These are phyloP conservation scores for Gastracanthus pulcherrimus DNA, from an alignment of 2,888 invertebrate genomes.

Conservation along the genomic window DNA sequence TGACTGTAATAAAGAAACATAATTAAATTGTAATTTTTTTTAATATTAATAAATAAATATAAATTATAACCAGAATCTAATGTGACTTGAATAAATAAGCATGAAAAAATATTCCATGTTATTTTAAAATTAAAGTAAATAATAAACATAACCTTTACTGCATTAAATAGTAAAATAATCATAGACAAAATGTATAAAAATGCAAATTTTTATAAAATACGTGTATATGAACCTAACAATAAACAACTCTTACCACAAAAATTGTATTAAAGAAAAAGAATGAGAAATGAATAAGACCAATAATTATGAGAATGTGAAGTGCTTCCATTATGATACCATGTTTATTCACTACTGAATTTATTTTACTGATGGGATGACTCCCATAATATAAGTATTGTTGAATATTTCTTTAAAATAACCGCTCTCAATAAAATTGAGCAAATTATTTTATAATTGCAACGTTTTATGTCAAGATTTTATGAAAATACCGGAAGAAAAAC, in stretches of 20 bases:
- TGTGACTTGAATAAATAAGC: slow-evolving; percentile 9
- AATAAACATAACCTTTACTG: slow-evolving; percentile 20
- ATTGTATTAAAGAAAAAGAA: slow-evolving; percentile 90
- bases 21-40: not conserved
- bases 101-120: slow-evolving; percentile 16
- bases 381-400: not conserved
- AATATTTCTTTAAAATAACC: not conserved
- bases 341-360: not conserved
- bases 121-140: not conserved
- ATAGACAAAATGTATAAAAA: not conserved
- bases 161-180: not conserved
- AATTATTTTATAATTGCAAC: not conserved
- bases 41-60: slow-evolving; percentile 83
- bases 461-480: not conserved
- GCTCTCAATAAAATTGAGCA: not conserved
- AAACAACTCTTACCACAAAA: slow-evolving; percentile 83
- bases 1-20: slow-evolving; percentile 80
- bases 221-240: not conserved
- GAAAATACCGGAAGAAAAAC: not conserved
- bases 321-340: slow-evolving; percentile 81
- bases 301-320: slow-evolving; percentile 81
- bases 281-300: slow-evolving; percentile 83
- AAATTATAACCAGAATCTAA: slow-evolving; percentile 3
- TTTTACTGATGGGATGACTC: not conserved
- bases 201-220: not conserved